phyloP scores from a whole-genome alignment of 1,140 invertebrate species.

The Gryon sp. region DNA sequence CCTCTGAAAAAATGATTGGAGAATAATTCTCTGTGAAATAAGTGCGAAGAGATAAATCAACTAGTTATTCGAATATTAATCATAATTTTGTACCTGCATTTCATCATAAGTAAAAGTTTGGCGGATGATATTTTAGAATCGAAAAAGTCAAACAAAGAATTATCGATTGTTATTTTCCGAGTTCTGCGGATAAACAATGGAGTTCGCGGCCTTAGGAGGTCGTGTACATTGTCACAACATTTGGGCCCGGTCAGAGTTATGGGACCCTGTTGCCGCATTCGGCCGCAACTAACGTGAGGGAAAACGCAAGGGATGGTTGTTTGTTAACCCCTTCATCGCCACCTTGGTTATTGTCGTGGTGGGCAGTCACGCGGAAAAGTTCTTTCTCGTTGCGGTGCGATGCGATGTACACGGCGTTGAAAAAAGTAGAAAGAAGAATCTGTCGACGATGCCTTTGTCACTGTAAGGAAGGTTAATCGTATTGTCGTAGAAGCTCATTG shows the following conservation, averaged over 20 bases:
- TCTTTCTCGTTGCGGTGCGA: slow-evolving; percentile 34
- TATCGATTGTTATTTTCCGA: slow-evolving; percentile 55
- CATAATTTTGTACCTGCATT: not conserved
- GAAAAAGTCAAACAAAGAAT: slow-evolving; percentile 36
- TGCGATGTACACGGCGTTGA: slow-evolving; percentile 24
- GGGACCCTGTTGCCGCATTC: slow-evolving; percentile 56
- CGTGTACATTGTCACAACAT: slow-evolving; percentile 69
- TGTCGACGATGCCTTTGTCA: slow-evolving; percentile 35
- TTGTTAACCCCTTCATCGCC: slow-evolving; percentile 59
- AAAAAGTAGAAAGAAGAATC: slow-evolving; percentile 27
- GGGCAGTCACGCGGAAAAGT: slow-evolving; percentile 59
- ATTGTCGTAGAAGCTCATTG: slow-evolving; percentile 49
- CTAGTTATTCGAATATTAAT: slow-evolving; percentile 27
- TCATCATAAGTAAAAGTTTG: slow-evolving; percentile 40
- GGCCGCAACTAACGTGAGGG: slow-evolving; percentile 35
- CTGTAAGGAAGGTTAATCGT: slow-evolving; percentile 45
- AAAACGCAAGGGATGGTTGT: slow-evolving; percentile 42
- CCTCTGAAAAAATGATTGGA: too few relatives aligned
- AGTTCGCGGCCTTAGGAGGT: slow-evolving; percentile 25
- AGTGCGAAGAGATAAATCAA: slow-evolving; percentile 13
- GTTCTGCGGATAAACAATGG: slow-evolving; percentile 61
- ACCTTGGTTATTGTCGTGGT: slow-evolving; percentile 57
- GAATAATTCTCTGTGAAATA: too few relatives aligned
- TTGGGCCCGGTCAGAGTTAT: slow-evolving; percentile 70
- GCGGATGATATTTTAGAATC: slow-evolving; percentile 31